Evolutionary conservation across 2,797 vertebrate species (phyloP).

Genomic region (Remorina albescens): DNA sequence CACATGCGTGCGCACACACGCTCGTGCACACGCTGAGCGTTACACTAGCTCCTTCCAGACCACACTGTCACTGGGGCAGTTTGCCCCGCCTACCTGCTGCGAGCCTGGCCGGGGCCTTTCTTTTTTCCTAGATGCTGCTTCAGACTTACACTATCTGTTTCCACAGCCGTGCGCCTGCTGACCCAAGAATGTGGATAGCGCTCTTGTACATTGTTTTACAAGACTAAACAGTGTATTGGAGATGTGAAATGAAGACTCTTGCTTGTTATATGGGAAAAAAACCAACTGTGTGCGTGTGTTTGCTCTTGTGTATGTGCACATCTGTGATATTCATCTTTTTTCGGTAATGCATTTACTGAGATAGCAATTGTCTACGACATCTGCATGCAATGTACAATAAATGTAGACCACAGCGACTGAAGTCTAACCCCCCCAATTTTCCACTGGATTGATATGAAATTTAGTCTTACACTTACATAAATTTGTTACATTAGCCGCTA

Average conservation of each 20-base stretch:
- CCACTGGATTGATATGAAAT: too few relatives aligned
- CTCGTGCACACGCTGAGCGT: constrained; percentile 24
- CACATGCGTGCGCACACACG: constrained; percentile 26
- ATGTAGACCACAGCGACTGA: neutral
- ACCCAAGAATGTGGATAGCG: constrained; percentile 66
- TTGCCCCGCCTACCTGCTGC: constrained; percentile 54
- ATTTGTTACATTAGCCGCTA: too few relatives aligned
- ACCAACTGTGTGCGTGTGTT: constrained; percentile 13
- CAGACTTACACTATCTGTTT: constrained; percentile 70
- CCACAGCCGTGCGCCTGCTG: constrained; percentile 70
- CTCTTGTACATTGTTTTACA: constrained; percentile 73
- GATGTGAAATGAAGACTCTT: constrained; percentile 60
- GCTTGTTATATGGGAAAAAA: constrained; percentile 45
- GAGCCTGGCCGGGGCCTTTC: constrained; percentile 44
- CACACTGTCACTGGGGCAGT: constrained; percentile 62
- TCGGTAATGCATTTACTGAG: constrained; percentile 25
- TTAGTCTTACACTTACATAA: too few relatives aligned
- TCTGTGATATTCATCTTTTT: constrained; percentile 9
- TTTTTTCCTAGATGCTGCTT: constrained; percentile 61
- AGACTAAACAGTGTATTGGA: constrained; percentile 50
- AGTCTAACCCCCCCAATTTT: neutral
- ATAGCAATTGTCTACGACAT: neutral
- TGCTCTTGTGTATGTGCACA: neutral
- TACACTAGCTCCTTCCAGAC: constrained; percentile 59
- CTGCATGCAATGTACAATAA: neutral